Evolutionary conservation across 2,113 vertebrate species (phyloP).

Genomic region (Microtus pennsylvanicus): DNA sequence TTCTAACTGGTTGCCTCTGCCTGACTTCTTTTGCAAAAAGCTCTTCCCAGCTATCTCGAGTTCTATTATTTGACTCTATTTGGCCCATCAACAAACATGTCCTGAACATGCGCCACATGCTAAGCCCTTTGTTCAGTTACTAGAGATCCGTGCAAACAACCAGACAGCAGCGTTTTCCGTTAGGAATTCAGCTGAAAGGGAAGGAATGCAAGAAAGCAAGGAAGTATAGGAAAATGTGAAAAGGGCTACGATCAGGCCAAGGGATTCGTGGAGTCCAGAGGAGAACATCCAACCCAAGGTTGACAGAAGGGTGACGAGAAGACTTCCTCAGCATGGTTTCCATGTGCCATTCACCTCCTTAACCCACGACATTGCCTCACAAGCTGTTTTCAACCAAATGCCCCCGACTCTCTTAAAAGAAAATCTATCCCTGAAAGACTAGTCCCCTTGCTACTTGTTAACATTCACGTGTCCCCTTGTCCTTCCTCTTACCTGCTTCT

Average conservation of each 20-base stretch:
- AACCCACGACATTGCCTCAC: neutral
- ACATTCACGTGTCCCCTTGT: neutral
- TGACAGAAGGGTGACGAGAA: neutral
- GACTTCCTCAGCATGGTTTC: neutral
- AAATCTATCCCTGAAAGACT: constrained; percentile 35
- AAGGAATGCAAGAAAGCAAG: constrained; percentile 41
- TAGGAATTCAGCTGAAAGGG: constrained; percentile 11
- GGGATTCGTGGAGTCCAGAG: constrained; percentile 38
- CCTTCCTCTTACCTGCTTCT: neutral
- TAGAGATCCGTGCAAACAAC: neutral
- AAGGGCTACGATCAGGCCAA: neutral
- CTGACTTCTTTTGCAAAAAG: constrained; percentile 14
- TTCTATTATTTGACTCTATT: neutral
- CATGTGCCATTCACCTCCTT: neutral
- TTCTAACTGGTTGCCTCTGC: constrained; percentile 15
- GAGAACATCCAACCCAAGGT: neutral
- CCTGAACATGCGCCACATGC: neutral
- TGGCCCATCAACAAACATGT: constrained; percentile 17
- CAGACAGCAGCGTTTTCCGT: constrained; percentile 31
- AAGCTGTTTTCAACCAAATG: constrained; percentile 33
- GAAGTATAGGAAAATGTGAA: neutral
- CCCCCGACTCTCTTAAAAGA: constrained; percentile 5
- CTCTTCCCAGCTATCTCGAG: constrained; percentile 8
- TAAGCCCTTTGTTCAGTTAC: constrained; percentile 13
- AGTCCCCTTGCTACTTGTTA: neutral